A percentile compares a stretch with the other conserved stretches of the same genome.
Evolutionary conservation across 2,113 vertebrate species (phyloP).

Genomic region (Upupa epops): DNA sequence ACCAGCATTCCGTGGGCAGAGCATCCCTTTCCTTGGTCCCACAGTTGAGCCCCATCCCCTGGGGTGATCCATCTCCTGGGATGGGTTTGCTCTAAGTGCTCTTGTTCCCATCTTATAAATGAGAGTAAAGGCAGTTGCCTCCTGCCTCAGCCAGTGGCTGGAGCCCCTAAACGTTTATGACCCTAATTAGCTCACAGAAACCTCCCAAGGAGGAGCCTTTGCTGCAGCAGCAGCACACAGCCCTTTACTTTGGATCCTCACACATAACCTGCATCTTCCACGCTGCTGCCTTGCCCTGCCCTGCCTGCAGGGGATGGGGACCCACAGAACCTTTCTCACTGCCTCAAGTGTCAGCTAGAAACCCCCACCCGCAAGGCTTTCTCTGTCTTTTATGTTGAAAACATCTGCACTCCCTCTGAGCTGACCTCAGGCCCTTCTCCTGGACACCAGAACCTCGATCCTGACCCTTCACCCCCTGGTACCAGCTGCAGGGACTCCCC

Average conservation of each 20-base stretch:
- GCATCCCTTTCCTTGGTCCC: not conserved
- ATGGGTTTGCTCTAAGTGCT: not conserved
- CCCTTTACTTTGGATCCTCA: not conserved
- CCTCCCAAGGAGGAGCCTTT: conserved; percentile 21
- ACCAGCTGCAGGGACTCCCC: accelerated
- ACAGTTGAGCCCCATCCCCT: not conserved
- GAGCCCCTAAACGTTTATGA: conserved; percentile 26
- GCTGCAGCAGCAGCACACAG: not conserved
- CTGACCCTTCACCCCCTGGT: not conserved
- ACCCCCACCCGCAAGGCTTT: accelerated
- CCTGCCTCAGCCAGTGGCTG: not conserved
- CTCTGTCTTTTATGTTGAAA: not conserved
- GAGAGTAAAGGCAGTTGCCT: not conserved
- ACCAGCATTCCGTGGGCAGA: accelerated
- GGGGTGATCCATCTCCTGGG: not conserved
- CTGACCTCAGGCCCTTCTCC: not conserved
- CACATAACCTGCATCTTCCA: not conserved
- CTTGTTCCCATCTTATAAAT: not conserved
- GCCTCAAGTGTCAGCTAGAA: not conserved
- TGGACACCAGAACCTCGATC: not conserved
- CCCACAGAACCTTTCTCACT: accelerated
- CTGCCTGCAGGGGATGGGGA: accelerated
- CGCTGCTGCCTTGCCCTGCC: not conserved
- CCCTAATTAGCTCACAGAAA: conserved; percentile 20
- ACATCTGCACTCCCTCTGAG: accelerated